Conservation (phyloP, 2,888 invertebrate genomes). For the Hipparchia semele region DNA sequence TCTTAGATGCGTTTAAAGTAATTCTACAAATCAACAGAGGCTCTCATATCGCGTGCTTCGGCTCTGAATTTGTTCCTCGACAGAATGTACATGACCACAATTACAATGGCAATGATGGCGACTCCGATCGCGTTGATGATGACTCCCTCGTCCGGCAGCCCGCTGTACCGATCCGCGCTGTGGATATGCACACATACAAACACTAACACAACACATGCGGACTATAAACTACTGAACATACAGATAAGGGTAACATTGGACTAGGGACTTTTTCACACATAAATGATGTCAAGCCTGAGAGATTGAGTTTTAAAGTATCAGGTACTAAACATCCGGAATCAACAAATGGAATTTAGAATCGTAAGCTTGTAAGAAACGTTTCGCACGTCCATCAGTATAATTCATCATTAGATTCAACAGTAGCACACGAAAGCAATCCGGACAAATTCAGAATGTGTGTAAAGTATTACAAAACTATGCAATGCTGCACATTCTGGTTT, state of each 20-base stretch:
- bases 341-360: too few relatives aligned
- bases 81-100: conserved; percentile 86
- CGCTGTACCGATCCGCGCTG: conserved; percentile 81
- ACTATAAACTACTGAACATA: conserved; percentile 24
- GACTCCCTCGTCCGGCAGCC: conserved; percentile 85
- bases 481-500: too few relatives aligned
- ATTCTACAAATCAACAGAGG: conserved; percentile 81
- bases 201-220: conserved; percentile 51
- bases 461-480: too few relatives aligned
- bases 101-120: conserved; percentile 84
- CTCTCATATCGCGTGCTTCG: conserved; percentile 79
- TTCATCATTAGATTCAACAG: too few relatives aligned
- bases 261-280: not conserved
- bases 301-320: not conserved
- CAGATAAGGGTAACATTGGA: not conserved
- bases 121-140: conserved; percentile 88
- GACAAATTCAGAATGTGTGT: too few relatives aligned
- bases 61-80: conserved; percentile 83
- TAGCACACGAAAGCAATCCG: too few relatives aligned
- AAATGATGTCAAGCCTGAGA: not conserved
- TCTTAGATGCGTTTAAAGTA: not conserved
- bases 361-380: too few relatives aligned
- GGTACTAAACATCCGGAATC: too few relatives aligned
- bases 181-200: conserved; percentile 67
- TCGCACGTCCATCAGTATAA: too few relatives aligned